Evolutionary conservation across 2,797 vertebrate species (phyloP).

Genomic region (Loris lydekkerianus): DNA sequence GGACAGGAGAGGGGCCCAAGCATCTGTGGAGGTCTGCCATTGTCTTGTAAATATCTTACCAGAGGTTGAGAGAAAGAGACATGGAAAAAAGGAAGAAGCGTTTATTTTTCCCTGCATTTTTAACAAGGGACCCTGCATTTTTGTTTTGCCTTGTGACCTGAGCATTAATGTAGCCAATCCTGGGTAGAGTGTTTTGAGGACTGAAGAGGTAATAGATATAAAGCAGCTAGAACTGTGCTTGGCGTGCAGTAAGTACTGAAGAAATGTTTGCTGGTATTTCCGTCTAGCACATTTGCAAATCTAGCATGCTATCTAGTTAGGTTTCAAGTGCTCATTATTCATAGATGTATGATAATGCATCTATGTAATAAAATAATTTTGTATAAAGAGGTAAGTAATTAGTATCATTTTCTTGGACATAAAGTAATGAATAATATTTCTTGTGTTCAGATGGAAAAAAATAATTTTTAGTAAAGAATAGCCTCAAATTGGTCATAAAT

Average conservation of each 20-base stretch:
- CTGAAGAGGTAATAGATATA: background rate
- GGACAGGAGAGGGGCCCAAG: background rate
- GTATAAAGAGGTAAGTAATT: background rate
- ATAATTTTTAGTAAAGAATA: background rate
- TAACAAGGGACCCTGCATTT: background rate
- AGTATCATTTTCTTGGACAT: background rate
- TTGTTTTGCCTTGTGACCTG: background rate
- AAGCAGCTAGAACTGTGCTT: background rate
- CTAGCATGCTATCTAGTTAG: background rate
- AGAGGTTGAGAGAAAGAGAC: background rate
- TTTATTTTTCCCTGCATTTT: background rate
- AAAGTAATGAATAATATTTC: background rate
- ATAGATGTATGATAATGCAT: background rate
- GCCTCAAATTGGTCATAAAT: background rate
- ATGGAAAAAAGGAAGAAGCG: background rate
- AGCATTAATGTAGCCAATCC: background rate
- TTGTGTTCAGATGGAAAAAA: constrained; percentile 5
- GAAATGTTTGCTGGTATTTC: background rate
- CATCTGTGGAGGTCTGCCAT: background rate
- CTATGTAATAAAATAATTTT: background rate
- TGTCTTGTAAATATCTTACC: background rate
- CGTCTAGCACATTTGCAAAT: background rate
- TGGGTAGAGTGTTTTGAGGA: background rate
- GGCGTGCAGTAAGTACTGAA: background rate
- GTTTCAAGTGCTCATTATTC: background rate